phyloP scores from a whole-genome alignment of 2,888 invertebrate genomes.

The Crepidodera aurea region DNA sequence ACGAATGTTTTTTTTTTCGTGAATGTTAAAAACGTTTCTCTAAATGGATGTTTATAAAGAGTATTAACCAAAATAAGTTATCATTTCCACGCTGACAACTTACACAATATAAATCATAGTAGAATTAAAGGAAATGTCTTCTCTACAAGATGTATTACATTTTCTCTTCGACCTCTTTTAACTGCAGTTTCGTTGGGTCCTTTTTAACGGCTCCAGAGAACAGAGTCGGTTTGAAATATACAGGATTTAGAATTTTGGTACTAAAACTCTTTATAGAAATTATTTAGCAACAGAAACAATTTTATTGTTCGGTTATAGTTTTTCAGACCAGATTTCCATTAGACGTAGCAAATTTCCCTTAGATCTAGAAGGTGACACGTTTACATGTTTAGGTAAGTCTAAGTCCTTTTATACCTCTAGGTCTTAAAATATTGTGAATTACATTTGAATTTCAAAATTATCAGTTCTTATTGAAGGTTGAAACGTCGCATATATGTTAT shows the following conservation, averaged over 20 bases:
- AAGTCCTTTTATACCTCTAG: too few species aligned
- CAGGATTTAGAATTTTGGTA: neutral
- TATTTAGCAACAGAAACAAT: neutral
- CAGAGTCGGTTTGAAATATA: neutral
- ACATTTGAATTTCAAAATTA: too few species aligned
- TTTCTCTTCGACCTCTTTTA: constrained; percentile 51
- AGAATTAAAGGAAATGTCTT: constrained; percentile 60
- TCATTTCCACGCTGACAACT: constrained; percentile 57
- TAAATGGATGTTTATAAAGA: constrained; percentile 29
- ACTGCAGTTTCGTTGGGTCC: constrained; percentile 32
- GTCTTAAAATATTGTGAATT: too few species aligned
- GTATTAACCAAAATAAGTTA: constrained; percentile 58
- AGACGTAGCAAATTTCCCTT: too few species aligned
- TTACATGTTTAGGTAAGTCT: too few species aligned
- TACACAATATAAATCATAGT: constrained; percentile 57
- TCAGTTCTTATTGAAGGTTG: too few species aligned
- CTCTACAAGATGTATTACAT: constrained; percentile 58
- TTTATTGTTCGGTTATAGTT: too few species aligned
- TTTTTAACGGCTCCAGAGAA: neutral
- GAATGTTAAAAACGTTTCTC: constrained; percentile 6
- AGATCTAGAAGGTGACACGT: too few species aligned
- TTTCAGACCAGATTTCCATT: too few species aligned
- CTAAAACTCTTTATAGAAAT: neutral
- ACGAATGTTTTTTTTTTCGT: neutral
- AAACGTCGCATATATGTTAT: too few species aligned